A percentile compares a stretch with the other conserved stretches of the same genome.
phyloP scores from a whole-genome alignment of 2,888 invertebrate genomes.

The Lycophotia porphyrea region DNA sequence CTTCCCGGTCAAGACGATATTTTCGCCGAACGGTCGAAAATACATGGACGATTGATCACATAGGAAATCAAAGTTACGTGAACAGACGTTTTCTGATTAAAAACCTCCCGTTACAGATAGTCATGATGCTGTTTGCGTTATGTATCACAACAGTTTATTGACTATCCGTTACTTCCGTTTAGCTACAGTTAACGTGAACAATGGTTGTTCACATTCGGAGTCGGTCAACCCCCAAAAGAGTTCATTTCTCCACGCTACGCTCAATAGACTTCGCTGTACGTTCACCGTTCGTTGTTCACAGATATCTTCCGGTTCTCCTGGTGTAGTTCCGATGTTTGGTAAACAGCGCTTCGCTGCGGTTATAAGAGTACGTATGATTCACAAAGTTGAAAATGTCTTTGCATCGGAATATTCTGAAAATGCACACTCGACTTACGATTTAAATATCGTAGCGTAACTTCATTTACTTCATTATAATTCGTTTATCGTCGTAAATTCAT shows the following conservation, averaged over 20 bases:
- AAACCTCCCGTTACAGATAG: conserved; percentile 28
- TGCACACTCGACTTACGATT: conserved; percentile 4
- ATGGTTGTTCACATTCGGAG: conserved; percentile 71
- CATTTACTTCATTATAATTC: background rate
- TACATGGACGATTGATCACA: conserved; percentile 33
- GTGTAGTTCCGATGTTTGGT: conserved; percentile 67
- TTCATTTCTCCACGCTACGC: conserved; percentile 69
- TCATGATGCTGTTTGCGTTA: conserved; percentile 37
- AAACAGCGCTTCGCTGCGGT: conserved; percentile 23
- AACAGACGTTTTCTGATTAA: conserved; percentile 30
- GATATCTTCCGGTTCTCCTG: conserved; percentile 69
- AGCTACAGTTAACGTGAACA: conserved; percentile 69
- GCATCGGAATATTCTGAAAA: conserved; percentile 20
- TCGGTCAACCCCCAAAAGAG: conserved; percentile 75
- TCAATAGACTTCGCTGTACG: conserved; percentile 57
- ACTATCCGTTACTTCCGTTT: conserved; percentile 69
- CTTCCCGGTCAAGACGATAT: conserved; percentile 24
- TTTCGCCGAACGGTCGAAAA: conserved; percentile 22
- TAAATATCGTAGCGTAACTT: background rate
- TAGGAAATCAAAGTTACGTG: conserved; percentile 31
- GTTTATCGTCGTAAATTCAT: conserved; percentile 34
- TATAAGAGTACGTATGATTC: conserved; percentile 23
- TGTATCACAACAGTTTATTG: conserved; percentile 66
- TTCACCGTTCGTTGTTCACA: conserved; percentile 66
- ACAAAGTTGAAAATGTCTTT: conserved; percentile 27